These are phyloP conservation scores for Orestias chungarensis DNA, from an alignment of 2,797 vertebrate genomes.

Conservation along the genomic window DNA sequence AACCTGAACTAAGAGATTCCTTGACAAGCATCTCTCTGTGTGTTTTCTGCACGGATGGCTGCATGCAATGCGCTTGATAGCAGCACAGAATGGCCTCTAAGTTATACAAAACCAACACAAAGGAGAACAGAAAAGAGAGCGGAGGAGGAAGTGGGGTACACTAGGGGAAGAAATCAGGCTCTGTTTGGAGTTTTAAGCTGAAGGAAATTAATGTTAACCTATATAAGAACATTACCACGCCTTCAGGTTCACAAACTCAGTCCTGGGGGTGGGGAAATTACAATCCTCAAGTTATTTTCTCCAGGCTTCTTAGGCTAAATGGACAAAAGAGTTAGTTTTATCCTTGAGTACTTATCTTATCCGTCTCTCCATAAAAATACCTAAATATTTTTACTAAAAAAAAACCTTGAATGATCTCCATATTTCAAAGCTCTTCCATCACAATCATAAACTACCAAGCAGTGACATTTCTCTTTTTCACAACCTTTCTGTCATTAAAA, in stretches of 20 bases:
- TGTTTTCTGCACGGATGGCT: slow-evolving; percentile 70
- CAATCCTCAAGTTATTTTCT: background rate
- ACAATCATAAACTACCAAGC: background rate
- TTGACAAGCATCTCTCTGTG: slow-evolving; percentile 49
- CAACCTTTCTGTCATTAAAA: background rate
- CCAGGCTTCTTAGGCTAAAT: background rate
- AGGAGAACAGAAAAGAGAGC: slow-evolving; percentile 55
- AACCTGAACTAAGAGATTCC: slow-evolving; percentile 17
- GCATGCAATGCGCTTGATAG: slow-evolving; percentile 66
- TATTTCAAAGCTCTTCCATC: background rate
- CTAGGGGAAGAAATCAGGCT: slow-evolving; percentile 17
- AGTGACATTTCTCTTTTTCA: background rate
- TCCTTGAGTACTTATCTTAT: background rate
- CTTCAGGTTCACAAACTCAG: slow-evolving; percentile 11
- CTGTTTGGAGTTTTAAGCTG: slow-evolving; percentile 42
- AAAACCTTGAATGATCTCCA: background rate
- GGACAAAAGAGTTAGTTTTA: background rate
- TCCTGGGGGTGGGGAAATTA: background rate
- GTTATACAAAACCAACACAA: slow-evolving; percentile 65
- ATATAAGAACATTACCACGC: slow-evolving; percentile 28
- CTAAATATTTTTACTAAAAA: background rate
- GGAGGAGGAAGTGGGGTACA: slow-evolving; percentile 11
- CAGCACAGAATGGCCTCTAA: slow-evolving; percentile 61
- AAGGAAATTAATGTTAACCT: slow-evolving; percentile 40
- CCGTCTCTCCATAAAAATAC: background rate